These are phyloP conservation scores for Hemitrygon akajei DNA, from an alignment of 2,797 vertebrate species.

Conservation along the genomic window DNA sequence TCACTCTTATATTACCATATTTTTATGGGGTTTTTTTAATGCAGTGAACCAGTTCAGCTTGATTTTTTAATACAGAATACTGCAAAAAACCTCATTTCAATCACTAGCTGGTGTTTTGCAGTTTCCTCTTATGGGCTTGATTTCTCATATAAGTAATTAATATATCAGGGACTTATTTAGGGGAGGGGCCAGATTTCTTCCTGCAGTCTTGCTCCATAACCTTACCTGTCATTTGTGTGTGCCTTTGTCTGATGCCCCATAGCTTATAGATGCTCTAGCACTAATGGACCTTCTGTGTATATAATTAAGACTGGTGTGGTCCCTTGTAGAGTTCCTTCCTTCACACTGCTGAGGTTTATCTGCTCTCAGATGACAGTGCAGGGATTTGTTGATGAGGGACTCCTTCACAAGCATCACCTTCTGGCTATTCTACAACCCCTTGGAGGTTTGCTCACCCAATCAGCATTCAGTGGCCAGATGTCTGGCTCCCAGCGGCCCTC, in stretches of 20 bases:
- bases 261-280: conserved; percentile 32
- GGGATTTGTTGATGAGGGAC: conserved; percentile 36
- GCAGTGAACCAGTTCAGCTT: not conserved
- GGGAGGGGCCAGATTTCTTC: not conserved
- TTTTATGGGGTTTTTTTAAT: not conserved
- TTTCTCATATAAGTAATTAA: conserved; percentile 8
- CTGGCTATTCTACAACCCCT: conserved; percentile 32
- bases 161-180: not conserved
- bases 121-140: not conserved
- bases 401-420: conserved; percentile 32
- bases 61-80: not conserved
- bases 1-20: not conserved
- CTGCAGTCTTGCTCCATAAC: conserved; percentile 5
- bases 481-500: conserved; percentile 23
- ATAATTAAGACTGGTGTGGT: conserved; percentile 21
- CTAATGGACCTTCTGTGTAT: conserved; percentile 37
- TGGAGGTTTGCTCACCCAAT: conserved; percentile 30
- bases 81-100: not conserved
- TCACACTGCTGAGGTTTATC: conserved; percentile 36
- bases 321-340: conserved; percentile 10
- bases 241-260: conserved; percentile 1
- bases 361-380: conserved; percentile 36
- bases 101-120: conserved; percentile 1
- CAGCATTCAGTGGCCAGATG: conserved; percentile 32
- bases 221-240: conserved; percentile 20